Evolutionary conservation across 2,888 invertebrate species (phyloP).

Genomic region (Amblyjoppa fuscipennis): DNA sequence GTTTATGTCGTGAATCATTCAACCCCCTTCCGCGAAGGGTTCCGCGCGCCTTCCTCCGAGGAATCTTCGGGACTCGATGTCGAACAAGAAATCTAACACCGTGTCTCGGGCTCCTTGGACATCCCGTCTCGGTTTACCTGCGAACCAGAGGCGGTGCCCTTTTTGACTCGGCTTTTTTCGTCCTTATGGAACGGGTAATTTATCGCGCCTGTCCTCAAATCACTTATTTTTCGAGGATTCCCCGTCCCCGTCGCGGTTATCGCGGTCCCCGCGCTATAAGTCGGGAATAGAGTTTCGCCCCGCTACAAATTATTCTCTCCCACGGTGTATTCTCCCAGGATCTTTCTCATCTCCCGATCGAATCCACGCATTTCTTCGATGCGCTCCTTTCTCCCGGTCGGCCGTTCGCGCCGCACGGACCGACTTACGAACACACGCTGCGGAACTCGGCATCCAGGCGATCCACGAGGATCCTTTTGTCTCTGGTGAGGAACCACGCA

Average conservation of each 20-base stretch:
- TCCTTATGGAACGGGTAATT: slow-evolving; percentile 56
- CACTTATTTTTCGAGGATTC: slow-evolving; percentile 58
- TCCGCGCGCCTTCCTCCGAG: background rate
- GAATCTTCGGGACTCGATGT: slow-evolving; percentile 64
- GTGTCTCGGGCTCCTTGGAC: slow-evolving; percentile 12
- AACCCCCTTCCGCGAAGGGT: slow-evolving; percentile 40
- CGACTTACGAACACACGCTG: slow-evolving; percentile 28
- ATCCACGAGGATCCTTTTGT: slow-evolving; percentile 80
- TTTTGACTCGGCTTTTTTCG: slow-evolving; percentile 35
- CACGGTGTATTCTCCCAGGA: slow-evolving; percentile 66
- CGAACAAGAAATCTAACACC: slow-evolving; percentile 66
- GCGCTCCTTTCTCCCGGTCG: slow-evolving; percentile 68
- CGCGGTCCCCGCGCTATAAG: slow-evolving; percentile 1
- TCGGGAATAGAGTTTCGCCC: background rate
- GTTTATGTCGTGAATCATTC: slow-evolving; percentile 66
- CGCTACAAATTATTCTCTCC: slow-evolving; percentile 55
- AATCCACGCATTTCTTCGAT: slow-evolving; percentile 65
- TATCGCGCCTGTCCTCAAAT: slow-evolving; percentile 56
- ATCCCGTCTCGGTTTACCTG: slow-evolving; percentile 23
- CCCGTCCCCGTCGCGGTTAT: slow-evolving; percentile 18
- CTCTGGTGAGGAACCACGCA: slow-evolving; percentile 76
- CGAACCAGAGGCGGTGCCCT: slow-evolving; percentile 36
- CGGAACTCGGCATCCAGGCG: slow-evolving; percentile 62
- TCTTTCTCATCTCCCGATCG: slow-evolving; percentile 53
- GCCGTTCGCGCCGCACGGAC: slow-evolving; percentile 37